These are phyloP conservation scores for Micromys minutus DNA, from an alignment of 2,113 vertebrate genomes.

Conservation along the genomic window DNA sequence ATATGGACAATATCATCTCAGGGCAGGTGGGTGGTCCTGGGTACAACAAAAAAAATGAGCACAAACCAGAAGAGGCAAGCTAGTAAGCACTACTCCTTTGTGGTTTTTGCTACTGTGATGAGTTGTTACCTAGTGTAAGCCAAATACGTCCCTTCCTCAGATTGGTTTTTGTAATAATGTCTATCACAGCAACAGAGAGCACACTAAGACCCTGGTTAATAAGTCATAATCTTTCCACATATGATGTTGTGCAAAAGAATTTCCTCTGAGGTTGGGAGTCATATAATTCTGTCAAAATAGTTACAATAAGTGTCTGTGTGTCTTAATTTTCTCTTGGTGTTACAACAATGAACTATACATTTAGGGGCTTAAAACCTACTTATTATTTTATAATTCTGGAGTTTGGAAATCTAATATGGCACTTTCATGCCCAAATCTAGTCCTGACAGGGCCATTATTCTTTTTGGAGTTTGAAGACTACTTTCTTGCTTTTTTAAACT, in stretches of 20 bases:
- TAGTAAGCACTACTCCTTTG: neutral
- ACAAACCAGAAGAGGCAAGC: neutral
- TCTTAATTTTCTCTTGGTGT: constrained; percentile 28
- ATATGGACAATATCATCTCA: neutral
- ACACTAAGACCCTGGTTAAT: neutral
- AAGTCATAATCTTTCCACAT: neutral
- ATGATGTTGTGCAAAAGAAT: constrained; percentile 4
- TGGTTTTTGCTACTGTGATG: neutral
- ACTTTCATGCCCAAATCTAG: neutral
- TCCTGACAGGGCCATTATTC: neutral
- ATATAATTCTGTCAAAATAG: constrained; percentile 32
- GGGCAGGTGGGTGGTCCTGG: neutral
- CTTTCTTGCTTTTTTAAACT: neutral
- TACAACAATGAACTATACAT: neutral
- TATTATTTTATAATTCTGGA: neutral
- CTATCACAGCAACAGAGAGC: neutral
- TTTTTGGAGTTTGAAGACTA: neutral
- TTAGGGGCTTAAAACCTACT: neutral
- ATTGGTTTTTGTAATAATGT: neutral
- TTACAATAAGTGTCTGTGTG: neutral
- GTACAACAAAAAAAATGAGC: neutral
- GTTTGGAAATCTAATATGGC: neutral
- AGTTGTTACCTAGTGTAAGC: neutral
- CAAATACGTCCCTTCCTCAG: neutral
- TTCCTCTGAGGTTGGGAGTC: neutral